Percentiles rank a stretch among this genome's conserved stretches.
Evolutionary conservation across 2,888 invertebrate genomes (phyloP).

Genomic region (Calameuta filiformis): DNA sequence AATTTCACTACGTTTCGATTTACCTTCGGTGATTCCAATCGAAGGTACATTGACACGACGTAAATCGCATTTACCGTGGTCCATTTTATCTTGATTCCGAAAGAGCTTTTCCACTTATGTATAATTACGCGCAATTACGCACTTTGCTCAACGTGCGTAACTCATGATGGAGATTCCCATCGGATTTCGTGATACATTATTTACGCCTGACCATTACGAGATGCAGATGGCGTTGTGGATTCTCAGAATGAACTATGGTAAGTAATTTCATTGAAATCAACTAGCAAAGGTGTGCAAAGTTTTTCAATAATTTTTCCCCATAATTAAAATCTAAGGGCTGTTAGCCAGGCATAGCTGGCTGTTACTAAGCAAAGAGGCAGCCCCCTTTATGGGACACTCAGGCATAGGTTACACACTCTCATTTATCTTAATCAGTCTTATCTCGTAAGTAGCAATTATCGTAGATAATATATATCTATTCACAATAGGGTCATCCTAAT

Average conservation of each 20-base stretch:
- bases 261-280: not conserved
- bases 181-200: not conserved
- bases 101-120: not conserved
- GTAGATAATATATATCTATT: too few species aligned
- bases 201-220: not conserved
- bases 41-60: not conserved
- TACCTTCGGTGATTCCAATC: not conserved
- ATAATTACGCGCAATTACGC: not conserved
- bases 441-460: too few species aligned
- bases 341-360: not conserved
- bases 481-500: too few species aligned
- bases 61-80: not conserved
- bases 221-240: not conserved
- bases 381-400: not conserved
- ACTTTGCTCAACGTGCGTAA: not conserved
- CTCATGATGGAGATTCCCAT: not conserved
- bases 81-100: not conserved
- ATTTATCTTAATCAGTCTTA: too few species aligned
- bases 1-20: not conserved
- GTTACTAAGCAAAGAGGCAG: not conserved
- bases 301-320: not conserved
- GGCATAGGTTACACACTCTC: not conserved
- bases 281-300: not conserved
- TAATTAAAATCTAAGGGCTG: not conserved
- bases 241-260: not conserved